Evolutionary conservation across 2,888 invertebrate species (phyloP).

Genomic region (Reticulitermes lucifugus): DNA sequence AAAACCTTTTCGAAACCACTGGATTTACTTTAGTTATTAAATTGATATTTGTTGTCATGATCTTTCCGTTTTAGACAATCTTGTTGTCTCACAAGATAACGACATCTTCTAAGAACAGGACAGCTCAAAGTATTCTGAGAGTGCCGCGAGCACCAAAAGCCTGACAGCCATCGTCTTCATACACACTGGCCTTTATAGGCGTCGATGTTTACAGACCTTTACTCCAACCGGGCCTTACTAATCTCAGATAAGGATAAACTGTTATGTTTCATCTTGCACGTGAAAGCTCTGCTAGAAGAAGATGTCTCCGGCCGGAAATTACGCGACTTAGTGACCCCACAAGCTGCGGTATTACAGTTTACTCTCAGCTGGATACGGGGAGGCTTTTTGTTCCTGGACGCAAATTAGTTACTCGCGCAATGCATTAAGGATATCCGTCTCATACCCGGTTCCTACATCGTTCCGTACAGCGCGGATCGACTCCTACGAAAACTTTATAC

Average conservation of each 20-base stretch:
- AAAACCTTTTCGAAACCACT: too few species aligned
- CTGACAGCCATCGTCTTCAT: too few species aligned
- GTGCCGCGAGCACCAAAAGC: too few species aligned
- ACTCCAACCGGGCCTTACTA: too few species aligned
- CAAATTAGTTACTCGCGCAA: background rate
- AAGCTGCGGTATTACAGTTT: slow-evolving; percentile 1
- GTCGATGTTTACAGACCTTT: too few species aligned
- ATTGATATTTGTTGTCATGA: too few species aligned
- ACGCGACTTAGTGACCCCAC: slow-evolving; percentile 3
- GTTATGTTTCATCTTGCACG: background rate
- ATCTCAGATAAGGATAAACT: background rate
- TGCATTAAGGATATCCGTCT: background rate
- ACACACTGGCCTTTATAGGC: too few species aligned
- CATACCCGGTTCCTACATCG: background rate
- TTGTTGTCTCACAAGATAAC: too few species aligned
- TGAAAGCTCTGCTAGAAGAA: background rate
- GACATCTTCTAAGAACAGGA: too few species aligned
- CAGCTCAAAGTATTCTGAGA: too few species aligned
- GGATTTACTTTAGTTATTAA: too few species aligned
- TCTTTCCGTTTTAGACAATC: too few species aligned
- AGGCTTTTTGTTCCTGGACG: slow-evolving; percentile 20
- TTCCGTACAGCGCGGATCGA: background rate
- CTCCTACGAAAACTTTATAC: background rate
- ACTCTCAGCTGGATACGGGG: background rate
- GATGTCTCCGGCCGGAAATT: slow-evolving; percentile 27